phyloP scores from a whole-genome alignment of 1,140 invertebrate genomes.

The Onthophagus taurus region DNA sequence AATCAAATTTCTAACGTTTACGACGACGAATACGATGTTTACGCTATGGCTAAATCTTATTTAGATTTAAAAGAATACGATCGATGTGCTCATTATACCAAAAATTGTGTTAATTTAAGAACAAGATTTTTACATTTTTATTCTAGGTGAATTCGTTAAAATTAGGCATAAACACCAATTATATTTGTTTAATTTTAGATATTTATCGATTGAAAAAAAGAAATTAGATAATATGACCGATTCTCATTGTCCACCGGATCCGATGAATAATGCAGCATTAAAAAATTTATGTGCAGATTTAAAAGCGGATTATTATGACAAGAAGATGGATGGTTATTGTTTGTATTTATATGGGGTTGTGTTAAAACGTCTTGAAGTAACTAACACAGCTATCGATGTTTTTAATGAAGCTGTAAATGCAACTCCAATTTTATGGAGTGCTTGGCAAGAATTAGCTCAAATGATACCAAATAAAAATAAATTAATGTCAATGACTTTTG shows the following conservation, averaged over 20 bases:
- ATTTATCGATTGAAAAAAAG: conserved; percentile 82
- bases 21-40: conserved; percentile 58
- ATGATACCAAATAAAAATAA: conserved; percentile 72
- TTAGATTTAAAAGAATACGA: conserved; percentile 91
- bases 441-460: conserved; percentile 86
- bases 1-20: conserved; percentile 36
- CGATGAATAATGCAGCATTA: conserved; percentile 47
- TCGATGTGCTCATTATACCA: conserved; percentile 74
- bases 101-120: conserved; percentile 57
- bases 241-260: conserved; percentile 57
- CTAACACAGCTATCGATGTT: conserved; percentile 61
- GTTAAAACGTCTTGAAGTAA: conserved; percentile 76
- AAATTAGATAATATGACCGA: conserved; percentile 76
- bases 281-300: conserved; percentile 47
- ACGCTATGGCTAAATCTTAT: conserved; percentile 76
- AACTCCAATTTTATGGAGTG: conserved; percentile 82
- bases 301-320: conserved; percentile 47
- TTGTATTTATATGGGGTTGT: conserved; percentile 89
- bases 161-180: too few relatives aligned
- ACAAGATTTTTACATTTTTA: conserved; percentile 74
- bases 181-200: too few relatives aligned
- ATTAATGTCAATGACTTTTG: conserved; percentile 58
- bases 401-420: conserved; percentile 67
- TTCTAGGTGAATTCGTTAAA: too few relatives aligned
- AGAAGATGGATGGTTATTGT: conserved; percentile 75